phyloP scores from a whole-genome alignment of 1,140 invertebrate genomes.

The Tigriopus japonicus region DNA sequence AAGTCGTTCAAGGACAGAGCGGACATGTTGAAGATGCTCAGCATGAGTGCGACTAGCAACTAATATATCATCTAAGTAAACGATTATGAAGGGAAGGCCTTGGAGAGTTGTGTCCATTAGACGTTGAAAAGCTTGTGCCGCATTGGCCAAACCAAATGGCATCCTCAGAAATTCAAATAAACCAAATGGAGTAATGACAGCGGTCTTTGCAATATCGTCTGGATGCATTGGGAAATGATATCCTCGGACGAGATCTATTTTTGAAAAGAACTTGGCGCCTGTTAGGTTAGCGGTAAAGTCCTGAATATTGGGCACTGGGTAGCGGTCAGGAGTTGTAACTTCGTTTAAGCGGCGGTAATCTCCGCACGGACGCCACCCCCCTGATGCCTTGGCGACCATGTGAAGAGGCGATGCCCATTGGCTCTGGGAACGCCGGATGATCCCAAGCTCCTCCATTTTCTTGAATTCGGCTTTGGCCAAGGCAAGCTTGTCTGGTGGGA shows the following conservation, averaged over 20 bases:
- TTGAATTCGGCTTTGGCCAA: no score
- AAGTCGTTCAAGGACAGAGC: no score
- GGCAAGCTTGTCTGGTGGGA: no score
- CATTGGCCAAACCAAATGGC: slow-evolving; percentile 28
- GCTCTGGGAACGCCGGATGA: slow-evolving; percentile 14
- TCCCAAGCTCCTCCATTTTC: background rate
- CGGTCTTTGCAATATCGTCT: slow-evolving; percentile 20
- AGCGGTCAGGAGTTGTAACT: slow-evolving; percentile 24
- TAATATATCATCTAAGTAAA: no score
- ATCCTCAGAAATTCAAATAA: slow-evolving; percentile 25
- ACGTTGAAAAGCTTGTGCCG: slow-evolving; percentile 29
- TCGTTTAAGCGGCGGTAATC: slow-evolving; percentile 30
- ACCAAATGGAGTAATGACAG: slow-evolving; percentile 22
- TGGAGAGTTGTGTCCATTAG: slow-evolving; percentile 24
- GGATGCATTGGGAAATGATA: background rate
- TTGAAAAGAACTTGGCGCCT: no score
- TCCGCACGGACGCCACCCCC: slow-evolving; percentile 24
- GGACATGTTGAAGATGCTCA: no score
- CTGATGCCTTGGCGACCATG: slow-evolving; percentile 24
- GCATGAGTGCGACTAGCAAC: no score
- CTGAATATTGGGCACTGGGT: slow-evolving; percentile 23
- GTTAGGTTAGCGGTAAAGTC: slow-evolving; percentile 15
- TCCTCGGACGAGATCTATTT: no score
- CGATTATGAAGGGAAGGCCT: no score
- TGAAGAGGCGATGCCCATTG: slow-evolving; percentile 17